Conservation (phyloP, 2,113 vertebrate genomes). For the Colossoma macropomum region DNA sequence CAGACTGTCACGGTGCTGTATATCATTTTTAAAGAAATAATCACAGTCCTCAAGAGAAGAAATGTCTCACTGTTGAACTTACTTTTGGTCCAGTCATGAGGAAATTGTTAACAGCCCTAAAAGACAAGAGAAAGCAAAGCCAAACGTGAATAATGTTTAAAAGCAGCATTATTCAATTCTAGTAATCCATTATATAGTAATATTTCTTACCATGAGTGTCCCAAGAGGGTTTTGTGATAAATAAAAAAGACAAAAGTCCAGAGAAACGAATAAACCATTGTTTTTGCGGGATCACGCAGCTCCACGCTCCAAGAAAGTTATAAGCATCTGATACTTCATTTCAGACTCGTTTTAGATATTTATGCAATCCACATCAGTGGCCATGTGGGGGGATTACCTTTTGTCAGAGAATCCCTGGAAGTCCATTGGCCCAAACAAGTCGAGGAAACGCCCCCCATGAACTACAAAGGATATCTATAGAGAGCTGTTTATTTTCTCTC, state of each 20-base stretch:
- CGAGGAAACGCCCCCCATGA: conserved; percentile 75
- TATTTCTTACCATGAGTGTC: conserved; percentile 84
- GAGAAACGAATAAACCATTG: conserved; percentile 64
- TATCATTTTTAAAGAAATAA: background rate
- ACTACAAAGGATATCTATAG: conserved; percentile 72
- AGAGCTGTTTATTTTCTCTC: conserved; percentile 57
- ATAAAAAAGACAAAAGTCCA: conserved; percentile 73
- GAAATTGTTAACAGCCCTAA: conserved; percentile 93
- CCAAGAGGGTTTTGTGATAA: conserved; percentile 60
- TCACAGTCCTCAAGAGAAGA: background rate
- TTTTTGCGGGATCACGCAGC: background rate
- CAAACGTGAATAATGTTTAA: background rate
- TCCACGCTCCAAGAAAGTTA: background rate
- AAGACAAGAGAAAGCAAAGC: conserved; percentile 49
- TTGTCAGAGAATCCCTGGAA: conserved; percentile 31
- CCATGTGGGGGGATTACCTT: conserved; percentile 31
- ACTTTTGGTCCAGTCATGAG: conserved; percentile 97
- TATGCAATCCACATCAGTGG: conserved; percentile 34
- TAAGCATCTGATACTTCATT: conserved; percentile 14
- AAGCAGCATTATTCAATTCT: background rate
- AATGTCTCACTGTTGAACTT: conserved; percentile 52
- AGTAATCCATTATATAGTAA: background rate
- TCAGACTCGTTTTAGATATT: conserved; percentile 34
- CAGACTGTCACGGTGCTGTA: too few species aligned
- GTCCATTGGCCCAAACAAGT: conserved; percentile 45